Evolutionary conservation across 2,888 invertebrate genomes (phyloP).

Genomic region (Dilophus febrilis): DNA sequence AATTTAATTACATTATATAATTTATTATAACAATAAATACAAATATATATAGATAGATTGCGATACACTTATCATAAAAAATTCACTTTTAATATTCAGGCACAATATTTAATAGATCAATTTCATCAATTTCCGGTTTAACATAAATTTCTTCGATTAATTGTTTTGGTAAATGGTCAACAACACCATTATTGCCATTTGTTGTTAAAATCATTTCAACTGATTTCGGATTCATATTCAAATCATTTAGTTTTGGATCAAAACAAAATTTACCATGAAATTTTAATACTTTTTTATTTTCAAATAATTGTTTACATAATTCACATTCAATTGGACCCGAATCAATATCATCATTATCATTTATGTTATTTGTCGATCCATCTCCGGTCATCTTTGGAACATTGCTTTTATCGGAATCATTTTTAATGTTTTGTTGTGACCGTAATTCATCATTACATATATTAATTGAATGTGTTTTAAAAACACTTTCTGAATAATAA

Average conservation of each 20-base stretch:
- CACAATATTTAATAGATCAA: not conserved
- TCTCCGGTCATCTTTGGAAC: too few species aligned
- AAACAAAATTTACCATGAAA: constrained; percentile 3
- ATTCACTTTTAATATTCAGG: too few species aligned
- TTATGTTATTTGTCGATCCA: too few species aligned
- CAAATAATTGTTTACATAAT: constrained; percentile 4
- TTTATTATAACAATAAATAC: too few species aligned
- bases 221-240: not conserved
- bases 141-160: not conserved
- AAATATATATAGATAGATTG: too few species aligned
- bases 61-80: too few species aligned
- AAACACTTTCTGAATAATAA: not conserved
- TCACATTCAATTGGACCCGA: constrained; percentile 2
- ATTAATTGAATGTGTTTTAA: not conserved
- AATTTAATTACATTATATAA: too few species aligned
- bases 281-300: constrained; percentile 2
- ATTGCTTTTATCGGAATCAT: too few species aligned
- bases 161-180: not conserved
- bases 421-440: too few species aligned
- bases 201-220: too few species aligned
- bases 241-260: not conserved
- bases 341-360: not conserved
- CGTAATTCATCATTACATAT: not conserved
- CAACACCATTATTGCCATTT: too few species aligned
- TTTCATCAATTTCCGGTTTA: not conserved